Conservation (phyloP, 2,797 vertebrate genomes). For the Pygocentrus nattereri region DNA sequence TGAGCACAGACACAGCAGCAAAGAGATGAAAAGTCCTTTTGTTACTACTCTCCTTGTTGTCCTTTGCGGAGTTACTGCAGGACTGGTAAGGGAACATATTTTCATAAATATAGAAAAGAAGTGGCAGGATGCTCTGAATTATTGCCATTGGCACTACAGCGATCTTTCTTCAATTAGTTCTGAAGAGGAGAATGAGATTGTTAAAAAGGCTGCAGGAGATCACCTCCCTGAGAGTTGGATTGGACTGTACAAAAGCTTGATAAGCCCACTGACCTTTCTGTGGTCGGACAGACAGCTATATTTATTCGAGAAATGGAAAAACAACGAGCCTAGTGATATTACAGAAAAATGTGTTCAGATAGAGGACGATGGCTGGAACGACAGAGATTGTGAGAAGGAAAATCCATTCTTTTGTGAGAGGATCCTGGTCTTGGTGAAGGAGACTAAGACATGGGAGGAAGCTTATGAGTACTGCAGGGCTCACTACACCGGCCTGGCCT, state of each 20-base stretch:
- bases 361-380: fast-evolving
- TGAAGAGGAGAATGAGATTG: neutral
- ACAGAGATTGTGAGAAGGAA: fast-evolving
- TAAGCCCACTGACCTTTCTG: neutral
- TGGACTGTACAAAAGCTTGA: neutral
- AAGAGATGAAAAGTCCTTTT: conserved; percentile 22
- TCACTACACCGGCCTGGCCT: conserved; percentile 54
- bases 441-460: conserved; percentile 65
- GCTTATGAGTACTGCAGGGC: conserved; percentile 62
- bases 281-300: conserved; percentile 3
- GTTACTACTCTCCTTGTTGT: conserved; percentile 12
- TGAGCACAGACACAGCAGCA: neutral
- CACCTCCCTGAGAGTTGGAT: neutral
- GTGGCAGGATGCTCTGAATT: neutral
- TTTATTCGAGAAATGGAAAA: neutral
- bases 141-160: conserved; percentile 17
- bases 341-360: fast-evolving
- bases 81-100: neutral
- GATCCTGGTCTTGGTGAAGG: conserved; percentile 36
- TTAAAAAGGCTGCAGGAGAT: neutral
- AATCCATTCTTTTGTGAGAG: conserved; percentile 47
- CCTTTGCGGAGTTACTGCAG: neutral
- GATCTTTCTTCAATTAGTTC: conserved; percentile 33
- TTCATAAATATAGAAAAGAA: neutral
- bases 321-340: fast-evolving